phyloP scores from a whole-genome alignment of 2,113 vertebrate genomes.

The Hydrochoerus hydrochaeris region DNA sequence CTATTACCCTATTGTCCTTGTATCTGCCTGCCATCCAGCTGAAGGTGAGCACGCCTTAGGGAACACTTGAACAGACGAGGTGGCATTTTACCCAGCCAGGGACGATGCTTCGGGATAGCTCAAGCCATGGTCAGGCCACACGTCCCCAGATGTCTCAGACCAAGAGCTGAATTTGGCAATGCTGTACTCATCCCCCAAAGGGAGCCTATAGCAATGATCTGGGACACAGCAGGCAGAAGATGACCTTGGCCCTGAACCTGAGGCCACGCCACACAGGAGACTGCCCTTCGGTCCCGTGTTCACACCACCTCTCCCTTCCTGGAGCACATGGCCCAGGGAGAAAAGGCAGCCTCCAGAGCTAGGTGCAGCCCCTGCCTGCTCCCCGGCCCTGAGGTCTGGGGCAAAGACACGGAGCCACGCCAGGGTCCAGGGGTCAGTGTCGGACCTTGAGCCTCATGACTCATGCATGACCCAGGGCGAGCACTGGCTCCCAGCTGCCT shows the following conservation, averaged over 20 bases:
- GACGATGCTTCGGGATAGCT: neutral
- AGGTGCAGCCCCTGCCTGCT: neutral
- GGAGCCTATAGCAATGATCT: neutral
- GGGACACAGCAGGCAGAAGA: no score
- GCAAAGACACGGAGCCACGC: accelerated
- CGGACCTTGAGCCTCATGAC: neutral
- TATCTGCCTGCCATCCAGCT: neutral
- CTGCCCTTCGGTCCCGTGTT: neutral
- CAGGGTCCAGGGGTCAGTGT: neutral
- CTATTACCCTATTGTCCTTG: neutral
- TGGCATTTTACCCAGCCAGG: neutral
- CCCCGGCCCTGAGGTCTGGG: accelerated
- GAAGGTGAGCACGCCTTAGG: neutral
- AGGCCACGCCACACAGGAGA: neutral
- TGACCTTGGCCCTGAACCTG: neutral
- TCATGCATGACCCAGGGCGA: neutral
- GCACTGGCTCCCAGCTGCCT: neutral
- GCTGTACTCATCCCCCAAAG: neutral
- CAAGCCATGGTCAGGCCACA: neutral
- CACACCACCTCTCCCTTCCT: neutral
- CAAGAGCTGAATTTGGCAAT: neutral
- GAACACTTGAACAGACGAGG: neutral
- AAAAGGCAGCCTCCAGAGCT: neutral
- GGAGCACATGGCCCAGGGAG: neutral
- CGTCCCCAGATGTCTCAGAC: neutral